Conservation (phyloP, 2,888 invertebrate species). For the Cosmopolites sordidus region DNA sequence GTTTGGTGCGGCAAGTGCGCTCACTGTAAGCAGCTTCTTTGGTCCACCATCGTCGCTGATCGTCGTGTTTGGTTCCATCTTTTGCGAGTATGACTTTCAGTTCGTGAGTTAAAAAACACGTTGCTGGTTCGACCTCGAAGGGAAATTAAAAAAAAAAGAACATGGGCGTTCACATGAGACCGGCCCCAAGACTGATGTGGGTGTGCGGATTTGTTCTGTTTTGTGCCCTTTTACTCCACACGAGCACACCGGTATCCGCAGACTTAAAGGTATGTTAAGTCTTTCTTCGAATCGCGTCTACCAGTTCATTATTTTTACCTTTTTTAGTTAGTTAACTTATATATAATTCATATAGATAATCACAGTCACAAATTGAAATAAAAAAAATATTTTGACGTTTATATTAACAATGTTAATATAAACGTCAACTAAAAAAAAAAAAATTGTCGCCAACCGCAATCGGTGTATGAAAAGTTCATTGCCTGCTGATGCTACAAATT, state of each 20-base stretch:
- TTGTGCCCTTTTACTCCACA: constrained; percentile 22
- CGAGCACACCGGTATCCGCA: constrained; percentile 17
- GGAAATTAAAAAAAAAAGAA: constrained; percentile 8
- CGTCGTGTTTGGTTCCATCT: constrained; percentile 16
- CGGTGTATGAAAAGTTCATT: neutral
- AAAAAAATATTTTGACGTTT: no score
- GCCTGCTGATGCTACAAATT: neutral
- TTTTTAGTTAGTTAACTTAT: no score
- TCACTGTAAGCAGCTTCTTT: constrained; percentile 21
- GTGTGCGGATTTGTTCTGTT: constrained; percentile 20
- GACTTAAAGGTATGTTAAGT: constrained; percentile 20
- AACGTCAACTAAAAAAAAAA: no score
- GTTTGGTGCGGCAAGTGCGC: constrained; percentile 21
- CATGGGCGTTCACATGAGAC: constrained; percentile 13
- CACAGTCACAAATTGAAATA: no score
- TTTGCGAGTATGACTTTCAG: constrained; percentile 21
- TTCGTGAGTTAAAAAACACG: constrained; percentile 14
- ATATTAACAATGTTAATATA: no score
- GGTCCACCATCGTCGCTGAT: constrained; percentile 19
- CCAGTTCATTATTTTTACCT: no score
- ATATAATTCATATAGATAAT: no score
- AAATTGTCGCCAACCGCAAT: neutral
- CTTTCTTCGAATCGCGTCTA: constrained; percentile 1
- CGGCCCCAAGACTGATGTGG: constrained; percentile 21
- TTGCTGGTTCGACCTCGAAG: no score